Base-by-base conservation (phyloP, 2,888 invertebrate species). In the Harpalus rufipes region DNA sequence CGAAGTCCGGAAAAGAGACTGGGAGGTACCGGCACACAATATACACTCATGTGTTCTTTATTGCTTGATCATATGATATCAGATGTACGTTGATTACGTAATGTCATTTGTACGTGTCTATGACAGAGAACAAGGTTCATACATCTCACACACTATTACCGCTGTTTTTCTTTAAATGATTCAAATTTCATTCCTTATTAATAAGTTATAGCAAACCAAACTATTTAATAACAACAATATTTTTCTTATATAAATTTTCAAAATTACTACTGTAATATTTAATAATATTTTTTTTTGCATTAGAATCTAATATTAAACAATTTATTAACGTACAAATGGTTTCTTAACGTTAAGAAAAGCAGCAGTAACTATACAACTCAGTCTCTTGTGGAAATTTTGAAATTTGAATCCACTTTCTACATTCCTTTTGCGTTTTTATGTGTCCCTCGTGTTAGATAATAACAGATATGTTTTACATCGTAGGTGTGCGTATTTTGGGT, bases 1-100 rank as follows among this genome's bases (percentile, higher is more conserved):
- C 94, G 97, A 98, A 95, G 98, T 99, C 94, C 96, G 98, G 94
- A 98, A 97, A 95, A 98, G 98, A 95, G 99, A 99, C 94, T 98
- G 96, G 94, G 99, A 99, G 97, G 98, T 98, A 96, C 95, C 94
- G 80, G 79, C 79, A 85, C 61, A 80, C 61, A 41, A 61, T 78
- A 61, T 78, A 78, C 78, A 59, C 32, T 41, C 8, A 21, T 51
- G 87, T 89, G 87, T 87, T 87, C 86, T 83, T 86, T 39, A 63
- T 59, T 85, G 78, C 76, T 85, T 78, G 81, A 65, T 78, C 58
- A 61, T 44, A 41, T 63, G 61, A 14, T 39, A 14, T 76, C 76
- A 18, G 25, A 58, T 78, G n/a, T 41, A 61, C 56, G 21, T 44
- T 76, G 61, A 44, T 16, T 51, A 78, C 58, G 78, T 58, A 21